Base-by-base conservation (phyloP, 2,888 invertebrate species). In the Cryptosula pallasiana region DNA sequence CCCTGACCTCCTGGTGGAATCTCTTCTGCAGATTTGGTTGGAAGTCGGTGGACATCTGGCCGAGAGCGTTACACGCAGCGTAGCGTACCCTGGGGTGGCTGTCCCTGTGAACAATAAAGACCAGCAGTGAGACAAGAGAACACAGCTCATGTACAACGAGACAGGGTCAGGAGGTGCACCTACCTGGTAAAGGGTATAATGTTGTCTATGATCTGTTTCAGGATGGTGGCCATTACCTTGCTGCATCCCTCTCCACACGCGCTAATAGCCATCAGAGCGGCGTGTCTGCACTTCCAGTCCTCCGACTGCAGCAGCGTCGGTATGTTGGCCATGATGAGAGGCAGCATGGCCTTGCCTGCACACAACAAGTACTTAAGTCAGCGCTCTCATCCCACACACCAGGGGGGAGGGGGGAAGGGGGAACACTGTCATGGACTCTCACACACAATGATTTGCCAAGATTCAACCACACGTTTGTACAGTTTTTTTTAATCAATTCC, bases 31-130 rank as follows among this genome's bases (percentile, higher is more conserved):
- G 95, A 16, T 89, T 88, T 0, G 97, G 97, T 1, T 95, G 95
- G 86, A 99, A 99, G 87, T 99, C 99, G 0, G 97, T 94, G 0
- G 97, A 93, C 94, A 99, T 95, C 86, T 99, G 98, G 9, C 99
- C 99, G 63, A 99, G 89, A 27, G 98, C 97, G 86, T 99, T 99
- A 83, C 99, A 99, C 27, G 96, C 94, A 1, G 99, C 99, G 83
- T 96, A 97, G 73, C 98, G 89, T 0, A 95, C 95, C 76, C 95
- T 88, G 0, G 94, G 94, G 84, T 95, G 94, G n/a, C 25, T 9
- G 63, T 63, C 63, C 32, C 63, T 63, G 63, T n/a, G 25, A 23
- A 57, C 3, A 9, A 45, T 9, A 45, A 20, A 13, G 20, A 13
- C 9, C 9, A 45, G 45, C 20, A 45, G 45, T 45, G 20, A 45